Conservation (phyloP, 2,113 vertebrate species). For the Pimephales promelas region DNA sequence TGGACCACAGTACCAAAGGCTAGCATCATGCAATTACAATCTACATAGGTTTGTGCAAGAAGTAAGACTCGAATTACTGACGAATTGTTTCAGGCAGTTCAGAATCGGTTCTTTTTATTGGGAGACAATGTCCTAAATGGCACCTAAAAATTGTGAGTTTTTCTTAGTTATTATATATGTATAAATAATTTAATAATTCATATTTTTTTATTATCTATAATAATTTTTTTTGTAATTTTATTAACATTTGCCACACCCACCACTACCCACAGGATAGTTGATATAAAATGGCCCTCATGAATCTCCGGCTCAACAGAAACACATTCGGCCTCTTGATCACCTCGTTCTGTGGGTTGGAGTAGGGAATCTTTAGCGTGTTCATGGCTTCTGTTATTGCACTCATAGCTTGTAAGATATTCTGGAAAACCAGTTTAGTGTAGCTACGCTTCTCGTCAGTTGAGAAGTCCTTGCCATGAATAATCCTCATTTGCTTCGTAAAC, state of each 20-base stretch:
- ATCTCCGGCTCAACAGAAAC: neutral
- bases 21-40: too few species aligned
- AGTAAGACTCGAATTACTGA: too few species aligned
- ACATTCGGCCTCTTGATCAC: slow-evolving; percentile 58
- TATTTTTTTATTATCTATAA: neutral
- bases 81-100: too few species aligned
- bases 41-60: too few species aligned
- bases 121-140: too few species aligned
- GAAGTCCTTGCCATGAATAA: slow-evolving; percentile 86
- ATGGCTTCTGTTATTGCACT: slow-evolving; percentile 82
- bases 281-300: neutral
- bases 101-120: too few species aligned
- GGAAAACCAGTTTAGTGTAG: slow-evolving; percentile 81
- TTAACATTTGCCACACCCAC: too few species aligned
- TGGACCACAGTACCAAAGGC: too few species aligned
- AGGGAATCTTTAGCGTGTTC: slow-evolving; percentile 79
- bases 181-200: neutral
- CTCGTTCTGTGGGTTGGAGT: slow-evolving; percentile 76
- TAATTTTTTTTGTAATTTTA: too few species aligned
- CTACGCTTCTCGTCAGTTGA: slow-evolving; percentile 82
- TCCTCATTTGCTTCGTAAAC: slow-evolving; percentile 90
- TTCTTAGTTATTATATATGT: neutral
- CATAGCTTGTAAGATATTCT: slow-evolving; percentile 83
- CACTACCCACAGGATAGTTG: neutral
- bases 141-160: neutral